These are phyloP conservation scores for Pygathrix nemaeus DNA, from an alignment of 2,113 vertebrate species.

Conservation along the genomic window DNA sequence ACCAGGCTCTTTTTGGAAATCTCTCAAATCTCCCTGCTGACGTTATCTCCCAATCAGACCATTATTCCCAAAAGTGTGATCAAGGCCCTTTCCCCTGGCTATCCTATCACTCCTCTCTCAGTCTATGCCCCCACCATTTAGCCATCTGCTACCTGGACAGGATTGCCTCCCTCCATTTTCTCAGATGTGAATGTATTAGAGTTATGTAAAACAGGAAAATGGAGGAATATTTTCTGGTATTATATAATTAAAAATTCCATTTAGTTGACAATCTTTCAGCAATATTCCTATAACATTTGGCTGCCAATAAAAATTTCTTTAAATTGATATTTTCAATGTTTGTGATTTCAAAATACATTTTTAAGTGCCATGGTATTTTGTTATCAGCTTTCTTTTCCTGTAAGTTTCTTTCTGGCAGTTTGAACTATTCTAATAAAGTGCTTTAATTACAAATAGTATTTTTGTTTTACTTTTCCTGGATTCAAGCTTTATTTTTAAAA, in stretches of 20 bases:
- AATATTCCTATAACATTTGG: neutral
- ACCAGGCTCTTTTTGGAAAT: neutral
- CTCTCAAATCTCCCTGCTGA: neutral
- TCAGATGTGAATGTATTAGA: neutral
- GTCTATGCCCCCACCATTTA: neutral
- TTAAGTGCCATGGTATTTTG: neutral
- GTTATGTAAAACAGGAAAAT: conserved; percentile 10
- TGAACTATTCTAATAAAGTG: neutral
- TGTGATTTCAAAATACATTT: neutral
- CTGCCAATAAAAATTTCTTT: conserved; percentile 23
- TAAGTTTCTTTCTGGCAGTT: neutral
- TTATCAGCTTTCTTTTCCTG: neutral
- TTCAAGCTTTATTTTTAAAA: conserved; percentile 6
- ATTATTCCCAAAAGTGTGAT: neutral
- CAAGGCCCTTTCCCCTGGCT: neutral
- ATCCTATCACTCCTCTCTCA: neutral
- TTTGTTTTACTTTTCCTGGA: conserved; percentile 28
- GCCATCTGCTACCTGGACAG: neutral
- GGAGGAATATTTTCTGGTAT: neutral
- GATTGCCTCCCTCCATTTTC: neutral
- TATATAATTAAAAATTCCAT: neutral
- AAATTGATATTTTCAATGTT: neutral
- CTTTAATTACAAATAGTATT: conserved; percentile 26
- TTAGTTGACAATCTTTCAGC: neutral
- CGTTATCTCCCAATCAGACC: neutral